phyloP scores from a whole-genome alignment of 2,888 invertebrate species.

The Troilus luridus region DNA sequence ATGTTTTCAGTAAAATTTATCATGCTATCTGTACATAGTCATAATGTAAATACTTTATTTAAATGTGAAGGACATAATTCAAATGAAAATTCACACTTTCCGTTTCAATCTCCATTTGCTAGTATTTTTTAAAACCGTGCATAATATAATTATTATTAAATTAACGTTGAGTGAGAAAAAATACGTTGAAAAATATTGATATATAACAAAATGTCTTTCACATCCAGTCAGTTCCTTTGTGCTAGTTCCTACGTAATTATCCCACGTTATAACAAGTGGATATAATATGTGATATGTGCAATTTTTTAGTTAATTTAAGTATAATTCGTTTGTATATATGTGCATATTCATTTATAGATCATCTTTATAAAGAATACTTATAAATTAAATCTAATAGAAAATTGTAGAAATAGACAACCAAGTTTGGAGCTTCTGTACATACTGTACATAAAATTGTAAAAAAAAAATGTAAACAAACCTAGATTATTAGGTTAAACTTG shows the following conservation, averaged over 20 bases:
- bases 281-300: slow-evolving; percentile 49
- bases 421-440: slow-evolving; percentile 36
- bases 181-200: too few species aligned
- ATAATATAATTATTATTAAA: neutral
- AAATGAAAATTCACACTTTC: neutral
- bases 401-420: slow-evolving; percentile 4
- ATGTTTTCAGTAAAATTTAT: slow-evolving; percentile 22
- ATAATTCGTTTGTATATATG: slow-evolving; percentile 34
- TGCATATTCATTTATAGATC: slow-evolving; percentile 12
- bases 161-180: neutral
- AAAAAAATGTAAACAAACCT: neutral
- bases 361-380: slow-evolving; percentile 19
- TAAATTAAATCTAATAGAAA: neutral
- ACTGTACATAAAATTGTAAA: slow-evolving; percentile 30
- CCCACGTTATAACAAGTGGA: slow-evolving; percentile 25
- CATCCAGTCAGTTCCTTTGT: slow-evolving; percentile 16
- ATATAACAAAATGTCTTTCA: neutral
- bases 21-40: neutral
- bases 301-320: slow-evolving; percentile 33
- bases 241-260: slow-evolving; percentile 44
- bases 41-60: slow-evolving; percentile 13
- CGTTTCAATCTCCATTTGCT: neutral
- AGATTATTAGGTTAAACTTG: slow-evolving; percentile 2
- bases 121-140: neutral
- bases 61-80: neutral